Evolutionary conservation across 2,797 vertebrate genomes (phyloP).

Genomic region (Apodemus agrarius): DNA sequence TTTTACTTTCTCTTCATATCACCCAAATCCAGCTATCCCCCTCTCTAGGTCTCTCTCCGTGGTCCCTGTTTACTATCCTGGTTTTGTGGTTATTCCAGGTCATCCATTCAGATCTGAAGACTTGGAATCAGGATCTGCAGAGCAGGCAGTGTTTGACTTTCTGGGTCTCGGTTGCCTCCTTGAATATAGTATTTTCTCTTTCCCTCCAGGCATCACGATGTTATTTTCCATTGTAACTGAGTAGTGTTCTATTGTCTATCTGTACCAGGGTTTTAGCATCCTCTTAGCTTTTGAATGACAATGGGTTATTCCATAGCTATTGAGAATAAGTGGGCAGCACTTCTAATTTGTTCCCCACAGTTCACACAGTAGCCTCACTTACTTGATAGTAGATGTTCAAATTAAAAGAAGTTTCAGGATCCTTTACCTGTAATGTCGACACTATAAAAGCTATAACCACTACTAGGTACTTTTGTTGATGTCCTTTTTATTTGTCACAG

Average conservation of each 20-base stretch:
- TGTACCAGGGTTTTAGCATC: not conserved
- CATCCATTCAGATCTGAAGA: not conserved
- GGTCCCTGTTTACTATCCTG: not conserved
- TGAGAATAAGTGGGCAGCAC: not conserved
- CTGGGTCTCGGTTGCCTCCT: not conserved
- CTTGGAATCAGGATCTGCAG: not conserved
- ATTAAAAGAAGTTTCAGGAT: not conserved
- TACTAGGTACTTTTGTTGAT: not conserved
- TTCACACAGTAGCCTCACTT: not conserved
- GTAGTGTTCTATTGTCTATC: not conserved
- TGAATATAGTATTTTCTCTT: not conserved
- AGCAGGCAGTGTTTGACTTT: not conserved
- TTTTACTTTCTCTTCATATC: too few relatives aligned
- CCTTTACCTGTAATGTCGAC: not conserved
- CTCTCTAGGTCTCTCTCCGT: not conserved
- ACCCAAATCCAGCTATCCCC: too few relatives aligned
- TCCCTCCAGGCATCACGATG: not conserved
- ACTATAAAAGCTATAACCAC: not conserved
- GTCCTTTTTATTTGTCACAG: not conserved
- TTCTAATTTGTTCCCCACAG: slow-evolving; percentile 27
- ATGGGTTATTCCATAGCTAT: not conserved
- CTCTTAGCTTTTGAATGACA: not conserved
- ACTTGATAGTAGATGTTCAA: not conserved
- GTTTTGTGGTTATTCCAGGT: not conserved
- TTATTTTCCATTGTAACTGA: not conserved